phyloP scores from a whole-genome alignment of 2,888 invertebrate genomes.

The Pheosia gnoma region DNA sequence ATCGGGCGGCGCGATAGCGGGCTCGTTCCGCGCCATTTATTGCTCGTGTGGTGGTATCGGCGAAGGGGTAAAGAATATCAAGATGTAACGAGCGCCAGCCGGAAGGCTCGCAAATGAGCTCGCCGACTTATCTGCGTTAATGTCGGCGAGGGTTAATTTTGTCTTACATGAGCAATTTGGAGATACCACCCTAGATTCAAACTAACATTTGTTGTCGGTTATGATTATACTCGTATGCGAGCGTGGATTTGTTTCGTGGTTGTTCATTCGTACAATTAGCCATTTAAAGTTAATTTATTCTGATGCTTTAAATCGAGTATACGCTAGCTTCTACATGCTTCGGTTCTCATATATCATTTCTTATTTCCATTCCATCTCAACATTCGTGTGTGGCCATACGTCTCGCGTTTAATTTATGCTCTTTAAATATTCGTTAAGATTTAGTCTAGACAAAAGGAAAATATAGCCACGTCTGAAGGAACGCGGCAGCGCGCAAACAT shows the following conservation, averaged over 20 bases:
- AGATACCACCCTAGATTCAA: slow-evolving; percentile 69
- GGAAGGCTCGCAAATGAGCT: slow-evolving; percentile 84
- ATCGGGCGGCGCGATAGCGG: slow-evolving; percentile 80
- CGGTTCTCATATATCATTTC: background rate
- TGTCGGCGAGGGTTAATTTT: slow-evolving; percentile 83
- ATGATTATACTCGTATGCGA: slow-evolving; percentile 30
- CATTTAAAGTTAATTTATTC: background rate
- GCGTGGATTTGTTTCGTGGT: slow-evolving; percentile 45
- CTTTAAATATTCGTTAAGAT: slow-evolving; percentile 82
- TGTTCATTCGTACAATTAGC: slow-evolving; percentile 15
- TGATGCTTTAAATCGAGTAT: background rate
- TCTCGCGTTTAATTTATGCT: slow-evolving; percentile 46
- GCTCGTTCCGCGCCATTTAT: slow-evolving; percentile 83
- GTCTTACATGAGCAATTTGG: slow-evolving; percentile 82
- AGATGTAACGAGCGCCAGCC: slow-evolving; percentile 82
- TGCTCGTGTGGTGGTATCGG: slow-evolving; percentile 82
- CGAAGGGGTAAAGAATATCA: slow-evolving; percentile 84
- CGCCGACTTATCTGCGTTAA: slow-evolving; percentile 82
- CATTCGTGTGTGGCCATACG: slow-evolving; percentile 9
- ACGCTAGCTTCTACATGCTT: background rate
- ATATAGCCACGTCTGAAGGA: slow-evolving; percentile 76
- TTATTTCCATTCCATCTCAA: slow-evolving; percentile 2
- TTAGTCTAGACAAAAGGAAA: slow-evolving; percentile 84
- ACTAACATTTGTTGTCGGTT: slow-evolving; percentile 66
- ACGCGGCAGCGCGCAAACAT: slow-evolving; percentile 73